Percentiles rank a stretch among this genome's conserved stretches.
These are phyloP conservation scores for Hirtodrosophila cameraria DNA, from an alignment of 2,888 invertebrate species.

Conservation along the genomic window DNA sequence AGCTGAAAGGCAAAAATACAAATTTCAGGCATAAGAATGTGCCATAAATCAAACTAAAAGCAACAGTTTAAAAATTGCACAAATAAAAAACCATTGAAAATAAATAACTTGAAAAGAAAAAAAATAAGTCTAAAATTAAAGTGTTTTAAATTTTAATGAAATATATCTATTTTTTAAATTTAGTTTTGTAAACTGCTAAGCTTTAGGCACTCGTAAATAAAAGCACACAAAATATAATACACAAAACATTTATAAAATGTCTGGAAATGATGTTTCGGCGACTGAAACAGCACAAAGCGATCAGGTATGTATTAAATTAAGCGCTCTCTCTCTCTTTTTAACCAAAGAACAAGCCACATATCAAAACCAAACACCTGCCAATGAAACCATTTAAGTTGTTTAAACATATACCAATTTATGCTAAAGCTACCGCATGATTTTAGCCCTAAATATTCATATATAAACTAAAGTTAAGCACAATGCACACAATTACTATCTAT, in stretches of 20 bases:
- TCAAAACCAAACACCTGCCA: background rate
- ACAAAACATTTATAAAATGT: slow-evolving; percentile 54
- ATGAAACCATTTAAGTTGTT: slow-evolving; percentile 3
- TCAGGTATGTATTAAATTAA: slow-evolving; percentile 63
- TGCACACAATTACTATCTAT: background rate
- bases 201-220: slow-evolving; percentile 48
- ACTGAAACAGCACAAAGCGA: slow-evolving; percentile 74
- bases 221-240: slow-evolving; percentile 1
- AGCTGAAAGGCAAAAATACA: slow-evolving; percentile 2
- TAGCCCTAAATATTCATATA: background rate
- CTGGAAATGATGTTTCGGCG: slow-evolving; percentile 68
- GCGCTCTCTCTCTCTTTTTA: too few relatives aligned
- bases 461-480: slow-evolving; percentile 6
- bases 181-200: slow-evolving; percentile 31
- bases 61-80: slow-evolving; percentile 16
- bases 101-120: slow-evolving; percentile 13
- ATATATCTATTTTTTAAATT: slow-evolving; percentile 24
- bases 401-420: slow-evolving; percentile 23
- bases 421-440: slow-evolving; percentile 16
- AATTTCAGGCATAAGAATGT: slow-evolving; percentile 9
- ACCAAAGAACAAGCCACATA: too few relatives aligned
- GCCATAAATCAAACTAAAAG: slow-evolving; percentile 48
- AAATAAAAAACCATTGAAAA: too few relatives aligned
- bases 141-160: slow-evolving; percentile 1
- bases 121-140: background rate